Evolutionary conservation across 1,140 invertebrate species (phyloP).

Genomic region (Amyelois transitella): DNA sequence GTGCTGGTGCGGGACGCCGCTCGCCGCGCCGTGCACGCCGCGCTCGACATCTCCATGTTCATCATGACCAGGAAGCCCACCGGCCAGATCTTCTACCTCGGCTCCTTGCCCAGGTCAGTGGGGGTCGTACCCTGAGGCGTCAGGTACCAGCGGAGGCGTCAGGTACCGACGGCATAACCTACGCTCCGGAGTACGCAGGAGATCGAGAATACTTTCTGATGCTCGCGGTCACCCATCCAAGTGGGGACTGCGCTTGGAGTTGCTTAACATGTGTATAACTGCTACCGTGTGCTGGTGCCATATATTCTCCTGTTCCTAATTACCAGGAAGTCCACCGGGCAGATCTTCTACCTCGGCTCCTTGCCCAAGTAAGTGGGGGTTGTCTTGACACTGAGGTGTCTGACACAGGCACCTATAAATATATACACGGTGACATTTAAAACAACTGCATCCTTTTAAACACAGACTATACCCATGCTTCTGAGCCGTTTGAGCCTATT

Average conservation of each 20-base stretch:
- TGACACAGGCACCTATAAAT: no score
- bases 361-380: slow-evolving; percentile 58
- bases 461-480: no score
- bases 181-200: no score
- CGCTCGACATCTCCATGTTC: slow-evolving; percentile 95
- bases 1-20: slow-evolving; percentile 82
- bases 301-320: slow-evolving; percentile 93
- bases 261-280: no score
- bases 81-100: slow-evolving; percentile 93
- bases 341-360: slow-evolving; percentile 92
- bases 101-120: slow-evolving; percentile 76
- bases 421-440: no score
- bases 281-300: slow-evolving; percentile 82
- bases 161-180: slow-evolving; percentile 29
- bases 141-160: neutral
- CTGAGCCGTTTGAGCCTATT: no score
- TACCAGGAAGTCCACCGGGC: slow-evolving; percentile 86
- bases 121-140: neutral
- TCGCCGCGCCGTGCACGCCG: slow-evolving; percentile 80
- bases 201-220: no score
- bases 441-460: no score
- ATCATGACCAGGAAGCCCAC: slow-evolving; percentile 87
- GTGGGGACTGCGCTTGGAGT: no score
- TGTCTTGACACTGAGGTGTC: neutral
- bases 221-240: no score